A percentile compares a stretch with the other conserved stretches of the same genome.
Conservation (phyloP, 2,888 invertebrate genomes). For the Lepas anatifera region DNA sequence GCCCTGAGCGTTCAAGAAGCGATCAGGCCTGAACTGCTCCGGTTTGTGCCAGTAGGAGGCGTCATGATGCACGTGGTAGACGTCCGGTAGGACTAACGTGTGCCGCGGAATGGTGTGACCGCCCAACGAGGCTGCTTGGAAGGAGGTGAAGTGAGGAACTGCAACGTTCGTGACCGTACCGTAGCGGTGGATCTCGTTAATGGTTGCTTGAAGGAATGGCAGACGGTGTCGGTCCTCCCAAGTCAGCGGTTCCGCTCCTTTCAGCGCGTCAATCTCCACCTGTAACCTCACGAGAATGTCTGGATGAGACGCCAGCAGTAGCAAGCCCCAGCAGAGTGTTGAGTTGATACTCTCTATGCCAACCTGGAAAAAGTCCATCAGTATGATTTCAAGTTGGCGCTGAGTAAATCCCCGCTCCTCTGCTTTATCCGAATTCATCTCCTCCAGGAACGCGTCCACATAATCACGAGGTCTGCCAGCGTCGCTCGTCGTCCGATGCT, state of each 20-base stretch:
- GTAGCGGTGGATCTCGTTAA: background rate
- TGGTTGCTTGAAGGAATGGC: background rate
- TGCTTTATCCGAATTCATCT: background rate
- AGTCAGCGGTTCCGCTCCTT: background rate
- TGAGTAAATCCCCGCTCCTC: background rate
- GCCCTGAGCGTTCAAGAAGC: conserved; percentile 11
- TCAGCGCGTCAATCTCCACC: background rate
- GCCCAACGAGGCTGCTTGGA: background rate
- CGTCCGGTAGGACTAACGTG: background rate
- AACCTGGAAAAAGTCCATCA: conserved; percentile 1
- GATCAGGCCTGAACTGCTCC: background rate
- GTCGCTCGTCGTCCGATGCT: background rate
- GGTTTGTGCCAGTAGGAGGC: background rate
- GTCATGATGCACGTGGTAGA: conserved; percentile 11
- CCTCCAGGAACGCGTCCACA: background rate
- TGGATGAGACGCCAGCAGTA: background rate
- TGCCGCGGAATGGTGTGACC: background rate
- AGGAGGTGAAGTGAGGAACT: background rate
- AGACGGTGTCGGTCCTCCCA: background rate
- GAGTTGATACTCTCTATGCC: background rate
- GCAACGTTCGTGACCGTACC: background rate
- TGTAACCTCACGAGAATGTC: background rate
- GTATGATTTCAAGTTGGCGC: background rate
- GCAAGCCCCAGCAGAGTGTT: background rate
- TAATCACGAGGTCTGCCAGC: background rate